Evolutionary conservation across 2,113 vertebrate species (phyloP), one percentile per base, ranked within the genome.

Genomic region (Sinocyclocheilus anshuiensis): DNA sequence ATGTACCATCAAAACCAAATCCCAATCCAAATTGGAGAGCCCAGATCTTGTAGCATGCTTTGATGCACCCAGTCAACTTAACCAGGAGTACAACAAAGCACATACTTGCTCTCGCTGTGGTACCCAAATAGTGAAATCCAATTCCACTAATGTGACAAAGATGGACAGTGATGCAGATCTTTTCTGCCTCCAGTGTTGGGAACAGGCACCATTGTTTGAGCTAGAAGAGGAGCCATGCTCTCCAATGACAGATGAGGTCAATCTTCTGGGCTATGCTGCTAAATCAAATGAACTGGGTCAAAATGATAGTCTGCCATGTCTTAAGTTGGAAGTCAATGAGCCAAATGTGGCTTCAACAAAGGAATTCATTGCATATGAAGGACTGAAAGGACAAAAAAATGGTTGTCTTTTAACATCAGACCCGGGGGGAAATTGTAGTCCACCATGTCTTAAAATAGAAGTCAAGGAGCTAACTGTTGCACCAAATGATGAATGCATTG

Each of bases 111-210:
- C 71, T 48, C 10, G 39, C 26, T 71, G 71, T 26, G 24, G 53
- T 22, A 4, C 48, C 24, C 26, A 22, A 13, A 80, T 77, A 11
- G 4, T 1, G 45, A 84, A 13, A 63, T 84, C 84, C 0, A 77
- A 82, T 77, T 86, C 59, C 15, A 72, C 82, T 39, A 42, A 81
- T 63, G 48, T 59, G 33, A 71, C 13, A 4, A 11, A 71, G 18
- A 24, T 0, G 2, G 2, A 29, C 18, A 10, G 12, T 36, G 69
- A 84, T 77, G 48, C 5, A 53, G 77, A 81, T 36, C 33, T 57
- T 59, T 89, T 86, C 29, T 88, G 84, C 36, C 0, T 29, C 22
- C 24, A 1, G 20, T 86, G 85, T 83, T 86, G 88, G 85, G 81
- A 84, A 26, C n/a, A 59, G 50, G 84, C 85, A 15, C 85, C 85